Evolutionary conservation across 2,888 invertebrate genomes (phyloP), one percentile per base, ranked within the genome.

Genomic region (Hoplodrina blanda): DNA sequence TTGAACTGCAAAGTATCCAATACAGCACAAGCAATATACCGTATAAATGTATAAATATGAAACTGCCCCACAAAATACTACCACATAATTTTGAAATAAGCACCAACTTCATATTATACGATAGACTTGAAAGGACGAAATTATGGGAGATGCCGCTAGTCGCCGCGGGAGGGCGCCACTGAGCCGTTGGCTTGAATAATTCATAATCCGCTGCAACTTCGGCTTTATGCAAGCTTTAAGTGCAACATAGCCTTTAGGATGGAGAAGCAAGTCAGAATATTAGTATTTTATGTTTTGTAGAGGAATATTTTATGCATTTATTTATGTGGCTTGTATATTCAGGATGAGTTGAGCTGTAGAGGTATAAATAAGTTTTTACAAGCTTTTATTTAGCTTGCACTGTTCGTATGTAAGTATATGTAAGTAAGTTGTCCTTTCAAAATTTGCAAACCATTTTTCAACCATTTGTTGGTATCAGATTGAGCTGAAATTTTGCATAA

Each of bases 171-270:
- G 72, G 75, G 74, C 74, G 68, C 61, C 61, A 63, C 63, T 41
- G 68, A 78, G 37, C 62, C 71, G 63, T 41, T 73, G 62, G 78
- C 73, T 69, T 89, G 88, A 88, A 89, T 89, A 86, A 89, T 89
- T 89, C 89, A 89, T 89, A 85, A 85, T 85, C 85, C 80, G 69
- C 62, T 78, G 78, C 85, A 77, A 84, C 85, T 85, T 80, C 65
- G 72, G 80, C 76, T 73, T 61, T 75, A 83, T 74, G 66, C 78
- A 72, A 49, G 70, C 46, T 71, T 54, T 70, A 72, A 71, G 64
- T 68, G 72, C 76, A 71, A 56, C 49, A 49, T 37, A 20, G 33
- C 49, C 10, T 49, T 50, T 1, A 52, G 25, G 19, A 44, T 20
- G 46, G 30, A 20, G 41, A 17, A 37, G 7, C 68, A 70, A 62